Evolutionary conservation across 1,140 invertebrate genomes (phyloP), one percentile per base, ranked within the genome.

Genomic region (Daktulosphaira vitifoliae): DNA sequence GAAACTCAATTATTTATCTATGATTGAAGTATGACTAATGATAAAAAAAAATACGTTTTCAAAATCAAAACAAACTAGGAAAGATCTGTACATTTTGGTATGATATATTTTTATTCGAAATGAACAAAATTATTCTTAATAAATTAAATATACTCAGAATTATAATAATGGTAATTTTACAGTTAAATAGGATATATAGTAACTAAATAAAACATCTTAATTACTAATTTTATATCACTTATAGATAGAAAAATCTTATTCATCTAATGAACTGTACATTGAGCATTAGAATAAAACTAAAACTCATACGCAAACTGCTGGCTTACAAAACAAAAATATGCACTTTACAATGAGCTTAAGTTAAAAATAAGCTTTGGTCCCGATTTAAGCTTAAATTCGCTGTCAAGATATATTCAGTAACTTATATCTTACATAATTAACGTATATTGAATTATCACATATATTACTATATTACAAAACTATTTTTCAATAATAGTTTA

Each of bases 61-160:
- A n/a, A n/a, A n/a, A n/a, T n/a, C n/a, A n/a, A n/a, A n/a, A n/a
- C n/a, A n/a, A n/a, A n/a, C n/a, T n/a, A n/a, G n/a, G n/a, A n/a
- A n/a, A n/a, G n/a, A n/a, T n/a, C n/a, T n/a, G n/a, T n/a, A 62
- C 54, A 62, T 62, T 59, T 62, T 46, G 54, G 39, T 62, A 62
- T 62, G 46, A 44, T 33, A 6, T 62, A 15, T 46, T 20, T 39
- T 62, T 62, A 62, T 44, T 26, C 39, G n/a, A 44, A 62, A 44
- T 29, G 42, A 46, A 46, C 54, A 46, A 4, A 62, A 26, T 33
- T 46, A 29, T 46, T 44, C 42, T 56, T 44, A 56, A 62, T 62
- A 62, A 62, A 62, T 62, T 62, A 62, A 33, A 62, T 62, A 46
- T 38, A 18, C 26, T 16, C 54, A 44, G 46, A 22, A 26, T 39